These are phyloP conservation scores for Podarcis cretensis DNA, from an alignment of 2,113 vertebrate genomes.

Conservation along the genomic window DNA sequence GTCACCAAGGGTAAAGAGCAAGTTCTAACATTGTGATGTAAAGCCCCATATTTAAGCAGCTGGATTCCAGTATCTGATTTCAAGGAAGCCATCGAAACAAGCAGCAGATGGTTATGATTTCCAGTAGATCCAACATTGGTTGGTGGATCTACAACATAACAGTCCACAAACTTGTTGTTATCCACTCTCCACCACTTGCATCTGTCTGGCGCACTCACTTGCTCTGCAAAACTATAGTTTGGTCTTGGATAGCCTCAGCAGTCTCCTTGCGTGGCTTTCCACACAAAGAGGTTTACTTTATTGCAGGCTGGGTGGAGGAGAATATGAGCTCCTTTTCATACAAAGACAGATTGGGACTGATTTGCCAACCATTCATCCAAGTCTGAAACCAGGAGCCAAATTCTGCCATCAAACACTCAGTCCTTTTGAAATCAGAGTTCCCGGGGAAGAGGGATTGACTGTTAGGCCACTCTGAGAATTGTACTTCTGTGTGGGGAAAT, in stretches of 20 bases:
- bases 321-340: background rate
- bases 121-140: background rate
- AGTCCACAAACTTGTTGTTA: fast-evolving
- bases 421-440: constrained; percentile 15
- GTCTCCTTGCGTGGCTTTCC: background rate
- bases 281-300: constrained; percentile 19
- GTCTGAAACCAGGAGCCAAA: background rate
- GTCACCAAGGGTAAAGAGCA: background rate
- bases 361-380: constrained; percentile 24
- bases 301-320: background rate
- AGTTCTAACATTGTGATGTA: background rate
- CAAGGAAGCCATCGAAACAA: background rate
- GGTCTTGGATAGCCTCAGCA: background rate
- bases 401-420: background rate
- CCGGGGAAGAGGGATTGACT: background rate
- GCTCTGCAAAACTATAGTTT: background rate
- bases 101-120: background rate
- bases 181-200: background rate
- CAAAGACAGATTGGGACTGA: background rate
- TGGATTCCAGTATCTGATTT: background rate
- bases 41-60: background rate
- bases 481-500: no score
- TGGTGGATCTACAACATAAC: background rate
- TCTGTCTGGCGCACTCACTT: background rate
- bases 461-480: no score